phyloP scores from a whole-genome alignment of 2,888 invertebrate genomes.

The Hyposoter dolosus region DNA sequence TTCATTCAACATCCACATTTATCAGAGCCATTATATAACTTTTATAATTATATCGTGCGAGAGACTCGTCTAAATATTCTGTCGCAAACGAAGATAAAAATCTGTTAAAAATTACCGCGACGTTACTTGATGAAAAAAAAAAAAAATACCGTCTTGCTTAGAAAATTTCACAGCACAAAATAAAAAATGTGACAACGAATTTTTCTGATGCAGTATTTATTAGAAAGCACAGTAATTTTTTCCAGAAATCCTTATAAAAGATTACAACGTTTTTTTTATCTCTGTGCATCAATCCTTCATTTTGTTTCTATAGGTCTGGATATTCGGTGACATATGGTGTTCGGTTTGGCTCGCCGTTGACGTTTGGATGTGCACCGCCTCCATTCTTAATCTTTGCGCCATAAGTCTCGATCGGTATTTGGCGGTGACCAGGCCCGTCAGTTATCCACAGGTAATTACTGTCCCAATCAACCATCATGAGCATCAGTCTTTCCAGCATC shows the following conservation, averaged over 20 bases:
- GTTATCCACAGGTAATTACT: slow-evolving; percentile 90
- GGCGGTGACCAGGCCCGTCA: slow-evolving; percentile 98
- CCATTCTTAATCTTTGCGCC: slow-evolving; percentile 97
- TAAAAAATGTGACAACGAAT: too few species aligned
- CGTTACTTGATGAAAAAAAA: too few species aligned
- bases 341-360: slow-evolving; percentile 98
- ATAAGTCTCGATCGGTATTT: slow-evolving; percentile 98
- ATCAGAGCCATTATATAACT: neutral
- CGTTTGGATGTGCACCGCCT: slow-evolving; percentile 99
- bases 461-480: neutral
- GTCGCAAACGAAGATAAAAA: neutral
- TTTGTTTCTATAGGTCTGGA: slow-evolving; percentile 92
- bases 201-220: too few species aligned
- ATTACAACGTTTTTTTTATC: too few species aligned
- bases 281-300: slow-evolving; percentile 23
- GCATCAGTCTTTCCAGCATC: neutral
- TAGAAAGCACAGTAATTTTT: too few species aligned
- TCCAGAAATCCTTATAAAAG: too few species aligned
- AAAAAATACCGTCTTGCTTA: too few species aligned
- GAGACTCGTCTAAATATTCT: neutral
- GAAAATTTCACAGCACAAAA: too few species aligned
- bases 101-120: too few species aligned
- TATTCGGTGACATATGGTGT: slow-evolving; percentile 98
- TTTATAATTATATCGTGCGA: neutral
- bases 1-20: neutral